Evolutionary conservation across 1,140 invertebrate genomes (phyloP).

Genomic region (Arion vulgaris): DNA sequence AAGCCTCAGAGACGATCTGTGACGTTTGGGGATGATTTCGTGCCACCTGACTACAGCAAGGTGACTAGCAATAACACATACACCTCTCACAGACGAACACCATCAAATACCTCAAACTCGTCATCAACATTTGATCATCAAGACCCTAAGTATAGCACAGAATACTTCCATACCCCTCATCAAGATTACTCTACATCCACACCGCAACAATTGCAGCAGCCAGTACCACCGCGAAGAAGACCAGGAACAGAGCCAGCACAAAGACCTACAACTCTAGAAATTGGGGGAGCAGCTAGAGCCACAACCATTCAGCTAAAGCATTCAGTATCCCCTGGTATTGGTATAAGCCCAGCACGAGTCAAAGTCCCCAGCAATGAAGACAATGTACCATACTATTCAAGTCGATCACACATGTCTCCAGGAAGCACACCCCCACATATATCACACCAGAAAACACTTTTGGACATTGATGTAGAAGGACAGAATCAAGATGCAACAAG

Average conservation of each 20-base stretch:
- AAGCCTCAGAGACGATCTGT: constrained; percentile 68
- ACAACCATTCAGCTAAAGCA: constrained; percentile 45
- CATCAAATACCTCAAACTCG: constrained; percentile 82
- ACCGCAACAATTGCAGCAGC: constrained; percentile 71
- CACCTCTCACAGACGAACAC: constrained; percentile 77
- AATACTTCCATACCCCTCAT: constrained; percentile 74
- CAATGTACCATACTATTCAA: constrained; percentile 59
- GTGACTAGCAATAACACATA: constrained; percentile 54
- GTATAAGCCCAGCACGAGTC: constrained; percentile 42
- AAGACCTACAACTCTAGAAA: constrained; percentile 81
- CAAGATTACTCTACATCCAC: constrained; percentile 52
- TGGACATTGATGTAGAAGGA: constrained; percentile 79
- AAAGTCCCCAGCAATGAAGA: constrained; percentile 47
- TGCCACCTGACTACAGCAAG: constrained; percentile 46
- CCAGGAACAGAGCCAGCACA: constrained; percentile 77
- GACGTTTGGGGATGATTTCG: constrained; percentile 69
- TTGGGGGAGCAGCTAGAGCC: constrained; percentile 39
- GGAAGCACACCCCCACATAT: constrained; percentile 71
- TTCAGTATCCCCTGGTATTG: constrained; percentile 45
- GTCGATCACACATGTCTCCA: constrained; percentile 66
- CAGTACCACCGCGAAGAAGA: constrained; percentile 61
- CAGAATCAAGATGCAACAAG: constrained; percentile 79
- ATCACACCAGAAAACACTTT: constrained; percentile 73
- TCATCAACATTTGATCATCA: constrained; percentile 66
- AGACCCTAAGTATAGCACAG: constrained; percentile 72